These are phyloP conservation scores for Urocyon cinereoargenteus DNA, from an alignment of 2,797 vertebrate genomes.

Conservation along the genomic window DNA sequence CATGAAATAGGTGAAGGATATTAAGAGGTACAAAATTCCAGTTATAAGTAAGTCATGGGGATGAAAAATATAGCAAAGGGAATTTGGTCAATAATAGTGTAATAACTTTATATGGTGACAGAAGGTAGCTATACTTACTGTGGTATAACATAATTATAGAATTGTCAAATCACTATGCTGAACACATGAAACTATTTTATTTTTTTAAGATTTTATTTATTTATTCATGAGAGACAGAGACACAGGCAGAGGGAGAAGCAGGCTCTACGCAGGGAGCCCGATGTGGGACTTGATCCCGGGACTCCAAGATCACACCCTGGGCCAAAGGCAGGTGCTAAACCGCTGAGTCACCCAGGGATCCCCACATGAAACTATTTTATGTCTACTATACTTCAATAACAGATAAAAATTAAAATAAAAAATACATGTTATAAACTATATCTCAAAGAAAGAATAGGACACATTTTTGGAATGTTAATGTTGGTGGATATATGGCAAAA, in stretches of 20 bases:
- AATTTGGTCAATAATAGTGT: not conserved
- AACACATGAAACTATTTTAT: not conserved
- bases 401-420: not conserved
- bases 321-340: too few species aligned
- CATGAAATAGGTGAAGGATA: not conserved
- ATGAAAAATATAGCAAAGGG: not conserved
- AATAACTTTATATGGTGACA: not conserved
- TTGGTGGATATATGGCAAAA: not conserved
- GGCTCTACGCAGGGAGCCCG: too few species aligned
- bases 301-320: too few species aligned
- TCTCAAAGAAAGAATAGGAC: slow-evolving; percentile 10
- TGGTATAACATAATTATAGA: not conserved
- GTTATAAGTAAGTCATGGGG: not conserved
- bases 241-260: too few species aligned
- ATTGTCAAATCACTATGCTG: not conserved
- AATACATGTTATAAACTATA: not conserved
- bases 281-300: too few species aligned
- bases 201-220: not conserved
- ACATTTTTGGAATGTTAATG: not conserved
- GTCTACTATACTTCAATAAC: not conserved
- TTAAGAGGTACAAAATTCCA: not conserved
- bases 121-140: not conserved
- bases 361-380: not conserved
- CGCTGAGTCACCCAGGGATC: too few species aligned
- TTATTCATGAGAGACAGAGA: too few species aligned